Evolutionary conservation across 1,140 invertebrate species (phyloP), one percentile per base, ranked within the genome.

Genomic region (Drosophila guanche): DNA sequence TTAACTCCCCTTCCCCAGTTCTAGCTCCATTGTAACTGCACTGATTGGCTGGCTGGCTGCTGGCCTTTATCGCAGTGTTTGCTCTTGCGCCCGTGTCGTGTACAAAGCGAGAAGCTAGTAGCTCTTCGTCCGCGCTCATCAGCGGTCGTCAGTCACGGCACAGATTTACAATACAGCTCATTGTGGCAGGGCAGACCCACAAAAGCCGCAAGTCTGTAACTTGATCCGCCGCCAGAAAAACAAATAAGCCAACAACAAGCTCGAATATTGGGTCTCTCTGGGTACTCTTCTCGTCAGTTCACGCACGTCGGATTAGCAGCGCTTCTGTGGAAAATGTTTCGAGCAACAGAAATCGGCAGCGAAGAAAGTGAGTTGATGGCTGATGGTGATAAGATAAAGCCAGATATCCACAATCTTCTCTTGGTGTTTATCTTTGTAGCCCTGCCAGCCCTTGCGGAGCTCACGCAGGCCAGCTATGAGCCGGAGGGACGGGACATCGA

Each of bases 261-360:
- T 43, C 25, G 46, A 33, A 33, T 7, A 29, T 29, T 29, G 33
- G 16, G 16, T 20, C 29, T 48, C 29, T 66, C 47, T 29, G 20
- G 42, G 29, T 51, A 20, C 46, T 74, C 51, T 55, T 7, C 51
- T 22, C 37, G 16, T 41, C 45, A 57, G 57, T 69, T 69, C 41
- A 59, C 71, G 60, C n/a, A 70, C 54, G 61, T 71, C 40, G 57
- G 57, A 77, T 54, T 50, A 66, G n/a, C 29, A 29, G 43, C 45
- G 25, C 50, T 37, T 59, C 65, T 29, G 76, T 76, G 37, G 23
- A 81, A 62, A 72, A 90, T 90, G 89, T 90, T 79, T 62, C 89
- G 89, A 22, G 79, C 89, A 43, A 78, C 89, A 20, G 79, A 84
- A 88, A 89, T 90, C 50, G 89, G 86, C 57, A 90, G 89, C 43